Evolutionary conservation across 1,140 invertebrate species (phyloP).

Genomic region (Drosophila ohnishii): DNA sequence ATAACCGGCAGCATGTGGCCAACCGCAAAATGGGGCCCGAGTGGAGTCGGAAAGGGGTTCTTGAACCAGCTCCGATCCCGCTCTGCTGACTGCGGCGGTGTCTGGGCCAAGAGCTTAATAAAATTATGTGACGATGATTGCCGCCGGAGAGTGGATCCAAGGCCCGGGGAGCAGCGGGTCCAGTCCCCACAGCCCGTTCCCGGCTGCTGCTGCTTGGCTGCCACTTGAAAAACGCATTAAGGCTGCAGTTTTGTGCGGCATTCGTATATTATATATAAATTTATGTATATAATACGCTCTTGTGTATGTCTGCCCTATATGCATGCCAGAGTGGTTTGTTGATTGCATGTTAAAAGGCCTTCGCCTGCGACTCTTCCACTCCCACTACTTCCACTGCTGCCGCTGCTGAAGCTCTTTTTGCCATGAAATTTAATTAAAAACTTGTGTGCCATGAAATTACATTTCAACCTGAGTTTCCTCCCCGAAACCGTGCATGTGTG

Average conservation of each 20-base stretch:
- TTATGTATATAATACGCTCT: constrained; percentile 50
- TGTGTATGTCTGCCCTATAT: constrained; percentile 69
- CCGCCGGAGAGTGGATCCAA: constrained; percentile 28
- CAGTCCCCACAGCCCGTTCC: background rate
- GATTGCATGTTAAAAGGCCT: constrained; percentile 79
- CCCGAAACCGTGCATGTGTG: constrained; percentile 25
- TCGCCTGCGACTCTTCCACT: constrained; percentile 32
- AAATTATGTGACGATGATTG: constrained; percentile 81
- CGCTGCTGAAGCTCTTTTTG: constrained; percentile 49
- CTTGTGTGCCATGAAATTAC: constrained; percentile 82
- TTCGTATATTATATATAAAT: constrained; percentile 60
- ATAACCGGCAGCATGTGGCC: constrained; percentile 48
- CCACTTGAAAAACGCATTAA: constrained; percentile 80
- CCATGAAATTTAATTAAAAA: constrained; percentile 82
- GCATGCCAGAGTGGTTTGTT: constrained; percentile 79
- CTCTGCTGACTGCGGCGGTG: constrained; percentile 6
- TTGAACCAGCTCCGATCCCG: constrained; percentile 34
- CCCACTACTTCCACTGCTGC: constrained; percentile 26
- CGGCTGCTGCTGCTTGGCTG: constrained; percentile 49
- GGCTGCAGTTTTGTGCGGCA: constrained; percentile 74
- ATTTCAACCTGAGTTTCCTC: constrained; percentile 73
- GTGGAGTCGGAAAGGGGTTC: background rate
- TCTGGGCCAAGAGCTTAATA: constrained; percentile 74
- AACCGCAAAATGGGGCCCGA: constrained; percentile 27
- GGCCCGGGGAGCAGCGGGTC: constrained; percentile 9